phyloP scores from a whole-genome alignment of 2,888 invertebrate species.

The Tridacna crocea region DNA sequence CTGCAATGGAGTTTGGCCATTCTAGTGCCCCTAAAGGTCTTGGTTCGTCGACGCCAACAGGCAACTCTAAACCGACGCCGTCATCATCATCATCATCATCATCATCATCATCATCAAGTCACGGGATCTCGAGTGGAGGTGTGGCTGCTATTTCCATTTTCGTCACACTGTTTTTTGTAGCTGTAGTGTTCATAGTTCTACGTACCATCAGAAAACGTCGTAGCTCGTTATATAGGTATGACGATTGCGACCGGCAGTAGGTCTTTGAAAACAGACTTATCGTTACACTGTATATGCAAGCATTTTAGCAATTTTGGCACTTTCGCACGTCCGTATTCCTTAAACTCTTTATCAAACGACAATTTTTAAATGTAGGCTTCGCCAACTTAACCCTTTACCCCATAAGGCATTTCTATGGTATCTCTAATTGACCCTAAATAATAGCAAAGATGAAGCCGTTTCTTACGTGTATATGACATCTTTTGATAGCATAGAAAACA shows the following conservation, averaged over 20 bases:
- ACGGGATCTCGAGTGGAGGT: slow-evolving; percentile 19
- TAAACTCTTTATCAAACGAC: background rate
- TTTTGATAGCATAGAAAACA: no score
- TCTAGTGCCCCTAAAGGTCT: background rate
- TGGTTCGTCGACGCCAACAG: background rate
- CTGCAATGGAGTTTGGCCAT: slow-evolving; percentile 24
- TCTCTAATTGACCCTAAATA: no score
- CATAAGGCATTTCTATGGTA: no score
- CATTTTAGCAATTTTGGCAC: no score
- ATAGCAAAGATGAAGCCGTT: no score
- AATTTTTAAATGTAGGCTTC: background rate
- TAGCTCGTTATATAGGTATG: background rate
- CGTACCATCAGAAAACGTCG: slow-evolving; percentile 44
- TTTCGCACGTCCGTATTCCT: no score
- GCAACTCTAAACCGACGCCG: background rate
- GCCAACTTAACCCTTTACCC: no score
- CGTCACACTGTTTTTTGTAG: slow-evolving; percentile 59
- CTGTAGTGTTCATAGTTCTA: slow-evolving; percentile 44
- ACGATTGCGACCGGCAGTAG: no score
- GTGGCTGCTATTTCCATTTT: slow-evolving; percentile 50
- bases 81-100: background rate
- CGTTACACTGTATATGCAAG: no score
- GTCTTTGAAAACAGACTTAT: no score
- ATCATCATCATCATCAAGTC: background rate
- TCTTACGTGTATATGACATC: no score